A percentile compares a stretch with the other conserved stretches of the same genome.
phyloP scores from a whole-genome alignment of 2,113 vertebrate genomes.

The Xiphophorus maculatus region DNA sequence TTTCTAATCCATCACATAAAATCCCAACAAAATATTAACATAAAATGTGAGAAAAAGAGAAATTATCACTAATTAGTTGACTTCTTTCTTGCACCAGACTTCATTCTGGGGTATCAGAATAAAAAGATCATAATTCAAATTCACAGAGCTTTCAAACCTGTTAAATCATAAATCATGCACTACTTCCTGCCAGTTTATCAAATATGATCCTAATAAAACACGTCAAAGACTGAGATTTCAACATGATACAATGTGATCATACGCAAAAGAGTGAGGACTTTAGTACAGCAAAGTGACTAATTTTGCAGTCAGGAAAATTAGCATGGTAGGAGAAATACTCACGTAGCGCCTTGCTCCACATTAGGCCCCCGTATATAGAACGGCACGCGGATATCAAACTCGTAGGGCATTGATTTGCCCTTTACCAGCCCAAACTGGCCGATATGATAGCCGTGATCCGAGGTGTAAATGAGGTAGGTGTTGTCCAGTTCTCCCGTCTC shows the following conservation, averaged over 20 bases:
- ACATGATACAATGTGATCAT: not conserved
- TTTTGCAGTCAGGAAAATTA: constrained; percentile 4
- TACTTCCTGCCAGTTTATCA: not conserved
- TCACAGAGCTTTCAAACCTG: too few species aligned
- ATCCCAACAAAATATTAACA: too few species aligned
- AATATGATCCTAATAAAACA: not conserved
- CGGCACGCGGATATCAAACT: constrained; percentile 96
- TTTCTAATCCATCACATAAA: too few species aligned
- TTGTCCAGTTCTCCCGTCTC: constrained; percentile 95
- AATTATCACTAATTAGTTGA: too few species aligned
- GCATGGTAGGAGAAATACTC: constrained; percentile 66
- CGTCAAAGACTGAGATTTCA: not conserved
- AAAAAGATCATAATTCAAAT: too few species aligned
- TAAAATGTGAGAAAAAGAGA: too few species aligned
- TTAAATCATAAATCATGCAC: not conserved
- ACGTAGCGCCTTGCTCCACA: constrained; percentile 92
- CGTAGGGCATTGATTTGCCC: constrained; percentile 98
- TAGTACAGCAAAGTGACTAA: not conserved
- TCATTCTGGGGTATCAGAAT: too few species aligned
- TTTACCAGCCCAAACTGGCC: constrained; percentile 98
- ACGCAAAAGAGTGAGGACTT: not conserved
- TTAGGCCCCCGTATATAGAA: constrained; percentile 95
- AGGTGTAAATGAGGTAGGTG: constrained; percentile 95
- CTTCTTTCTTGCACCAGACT: too few species aligned
- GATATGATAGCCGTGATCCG: constrained; percentile 97